A percentile compares a stretch with the other conserved stretches of the same genome.
phyloP scores from a whole-genome alignment of 2,797 vertebrate genomes.

The Mareca strepera region DNA sequence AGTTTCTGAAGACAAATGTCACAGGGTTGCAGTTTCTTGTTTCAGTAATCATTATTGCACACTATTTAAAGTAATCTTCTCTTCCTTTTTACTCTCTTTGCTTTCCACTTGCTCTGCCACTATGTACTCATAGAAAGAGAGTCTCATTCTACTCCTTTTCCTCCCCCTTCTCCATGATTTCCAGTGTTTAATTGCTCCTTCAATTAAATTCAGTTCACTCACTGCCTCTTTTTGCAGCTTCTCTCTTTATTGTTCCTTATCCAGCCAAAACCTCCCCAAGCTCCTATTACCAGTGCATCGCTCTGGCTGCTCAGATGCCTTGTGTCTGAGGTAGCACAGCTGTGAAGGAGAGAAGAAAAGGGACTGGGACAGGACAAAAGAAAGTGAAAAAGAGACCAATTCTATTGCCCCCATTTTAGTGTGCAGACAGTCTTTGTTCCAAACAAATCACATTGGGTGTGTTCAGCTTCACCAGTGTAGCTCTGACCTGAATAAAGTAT shows the following conservation, averaged over 20 bases:
- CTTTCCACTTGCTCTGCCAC: not conserved
- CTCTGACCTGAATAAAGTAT: not conserved
- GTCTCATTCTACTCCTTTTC: not conserved
- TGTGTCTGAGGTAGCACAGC: not conserved
- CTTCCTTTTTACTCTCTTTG: not conserved
- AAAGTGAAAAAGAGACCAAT: not conserved
- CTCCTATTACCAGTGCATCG: not conserved
- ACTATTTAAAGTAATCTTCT: not conserved
- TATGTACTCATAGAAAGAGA: not conserved
- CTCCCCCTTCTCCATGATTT: not conserved
- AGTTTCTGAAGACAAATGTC: not conserved
- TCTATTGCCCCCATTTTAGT: not conserved
- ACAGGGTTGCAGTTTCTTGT: not conserved
- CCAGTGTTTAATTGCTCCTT: not conserved
- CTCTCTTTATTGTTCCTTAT: not conserved
- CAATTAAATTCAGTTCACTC: slow-evolving; percentile 3
- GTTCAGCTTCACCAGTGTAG: not conserved
- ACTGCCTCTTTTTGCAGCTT: not conserved
- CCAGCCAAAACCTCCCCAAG: not conserved
- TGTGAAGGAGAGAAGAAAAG: not conserved
- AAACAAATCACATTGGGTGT: not conserved
- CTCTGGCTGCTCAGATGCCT: not conserved
- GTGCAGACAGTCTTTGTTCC: not conserved
- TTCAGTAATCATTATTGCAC: not conserved
- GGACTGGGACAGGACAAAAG: not conserved